Conservation (phyloP, 2,113 vertebrate species). For the Thamnaconus septentrionalis region DNA sequence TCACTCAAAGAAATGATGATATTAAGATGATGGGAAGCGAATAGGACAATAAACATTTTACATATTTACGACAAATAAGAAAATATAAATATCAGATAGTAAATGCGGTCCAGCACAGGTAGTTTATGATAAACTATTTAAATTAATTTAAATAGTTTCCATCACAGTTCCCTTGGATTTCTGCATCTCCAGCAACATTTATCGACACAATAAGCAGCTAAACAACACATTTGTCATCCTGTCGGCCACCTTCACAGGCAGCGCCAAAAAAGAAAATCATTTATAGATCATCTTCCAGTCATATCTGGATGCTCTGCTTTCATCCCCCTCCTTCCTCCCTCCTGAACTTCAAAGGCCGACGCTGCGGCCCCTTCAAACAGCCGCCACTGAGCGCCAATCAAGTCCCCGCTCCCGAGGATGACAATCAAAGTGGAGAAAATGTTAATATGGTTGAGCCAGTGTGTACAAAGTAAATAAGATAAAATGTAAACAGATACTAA, state of each 20-base stretch:
- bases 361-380: conserved; percentile 61
- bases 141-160: conserved; percentile 45
- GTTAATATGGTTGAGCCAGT: conserved; percentile 63
- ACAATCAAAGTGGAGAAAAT: conserved; percentile 70
- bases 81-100: no score
- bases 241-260: conserved; percentile 58
- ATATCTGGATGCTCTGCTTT: conserved; percentile 70
- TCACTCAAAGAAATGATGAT: no score
- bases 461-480: conserved; percentile 75
- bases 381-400: conserved; percentile 59
- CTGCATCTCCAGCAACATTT: conserved; percentile 59
- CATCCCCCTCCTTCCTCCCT: conserved; percentile 32
- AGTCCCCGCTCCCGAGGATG: conserved; percentile 63
- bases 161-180: conserved; percentile 41
- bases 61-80: no score
- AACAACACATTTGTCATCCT: conserved; percentile 61
- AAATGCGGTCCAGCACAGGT: no score
- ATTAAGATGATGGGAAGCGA: no score
- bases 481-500: conserved; percentile 74
- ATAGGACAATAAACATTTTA: no score
- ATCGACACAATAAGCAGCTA: conserved; percentile 40
- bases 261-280: conserved; percentile 44
- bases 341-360: conserved; percentile 65
- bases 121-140: no score
- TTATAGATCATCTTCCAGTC: conserved; percentile 68